phyloP scores from a whole-genome alignment of 2,888 invertebrate species.

The Drosophila conformis region DNA sequence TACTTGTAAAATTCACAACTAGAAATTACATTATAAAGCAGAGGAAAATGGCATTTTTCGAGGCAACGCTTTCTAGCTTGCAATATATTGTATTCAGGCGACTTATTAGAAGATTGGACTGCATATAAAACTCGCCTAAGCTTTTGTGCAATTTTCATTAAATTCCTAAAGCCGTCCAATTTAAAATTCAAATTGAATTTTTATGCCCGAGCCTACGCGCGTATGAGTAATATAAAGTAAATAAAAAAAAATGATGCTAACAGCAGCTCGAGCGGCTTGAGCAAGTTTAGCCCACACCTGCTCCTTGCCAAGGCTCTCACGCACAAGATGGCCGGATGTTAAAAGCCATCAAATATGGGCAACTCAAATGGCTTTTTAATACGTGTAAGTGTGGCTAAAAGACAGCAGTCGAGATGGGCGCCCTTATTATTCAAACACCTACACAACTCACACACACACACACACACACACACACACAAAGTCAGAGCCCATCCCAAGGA shows the following conservation, averaged over 20 bases:
- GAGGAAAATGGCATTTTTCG: not conserved
- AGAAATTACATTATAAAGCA: not conserved
- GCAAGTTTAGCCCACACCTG: slow-evolving; percentile 32
- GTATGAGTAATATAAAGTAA: slow-evolving; percentile 64
- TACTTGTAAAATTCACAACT: not conserved
- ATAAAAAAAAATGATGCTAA: slow-evolving; percentile 42
- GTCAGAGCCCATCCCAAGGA: slow-evolving; percentile 16
- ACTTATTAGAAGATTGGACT: not conserved
- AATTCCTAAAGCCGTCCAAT: slow-evolving; percentile 59
- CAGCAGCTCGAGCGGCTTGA: slow-evolving; percentile 32
- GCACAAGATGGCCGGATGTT: slow-evolving; percentile 52
- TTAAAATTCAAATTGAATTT: slow-evolving; percentile 72
- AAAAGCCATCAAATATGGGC: slow-evolving; percentile 73
- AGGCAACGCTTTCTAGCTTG: not conserved
- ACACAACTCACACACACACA: slow-evolving; percentile 5
- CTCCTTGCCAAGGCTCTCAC: slow-evolving; percentile 41
- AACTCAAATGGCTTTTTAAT: slow-evolving; percentile 74
- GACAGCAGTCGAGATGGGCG: slow-evolving; percentile 32
- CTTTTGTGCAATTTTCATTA: slow-evolving; percentile 17
- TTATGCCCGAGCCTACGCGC: slow-evolving; percentile 46
- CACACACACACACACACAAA: not conserved
- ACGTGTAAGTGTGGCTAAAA: slow-evolving; percentile 67
- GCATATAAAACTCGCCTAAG: not conserved
- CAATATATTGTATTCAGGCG: not conserved
- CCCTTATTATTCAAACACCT: slow-evolving; percentile 66